These are phyloP conservation scores for Nycticryphes semicollaris DNA, from an alignment of 2,113 vertebrate genomes.

Conservation along the genomic window DNA sequence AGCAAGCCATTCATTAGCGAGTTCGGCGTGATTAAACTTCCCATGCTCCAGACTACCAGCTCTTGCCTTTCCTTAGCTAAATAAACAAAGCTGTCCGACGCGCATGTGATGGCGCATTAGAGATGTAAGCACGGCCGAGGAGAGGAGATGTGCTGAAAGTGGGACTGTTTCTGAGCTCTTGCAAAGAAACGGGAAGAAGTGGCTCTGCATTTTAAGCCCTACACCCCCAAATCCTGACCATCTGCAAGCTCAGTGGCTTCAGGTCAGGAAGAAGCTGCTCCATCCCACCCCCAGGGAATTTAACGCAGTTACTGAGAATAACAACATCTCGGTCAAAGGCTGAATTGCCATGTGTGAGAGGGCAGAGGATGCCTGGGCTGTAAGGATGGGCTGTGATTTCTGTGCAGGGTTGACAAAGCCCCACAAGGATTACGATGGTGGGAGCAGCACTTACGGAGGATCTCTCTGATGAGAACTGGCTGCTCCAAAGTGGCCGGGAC, in stretches of 20 bases:
- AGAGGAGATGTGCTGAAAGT: not conserved
- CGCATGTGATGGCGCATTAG: not conserved
- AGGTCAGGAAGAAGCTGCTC: not conserved
- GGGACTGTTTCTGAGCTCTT: not conserved
- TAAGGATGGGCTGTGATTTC: not conserved
- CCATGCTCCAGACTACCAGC: not conserved
- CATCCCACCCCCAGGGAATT: not conserved
- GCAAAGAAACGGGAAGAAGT: not conserved
- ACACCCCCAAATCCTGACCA: not conserved
- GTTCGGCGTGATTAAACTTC: slow-evolving; percentile 23
- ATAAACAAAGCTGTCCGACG: not conserved
- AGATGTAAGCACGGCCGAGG: not conserved
- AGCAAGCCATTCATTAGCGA: slow-evolving; percentile 6
- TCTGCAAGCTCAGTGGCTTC: not conserved
- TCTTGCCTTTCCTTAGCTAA: not conserved
- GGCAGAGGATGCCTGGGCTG: not conserved
- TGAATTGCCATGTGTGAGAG: rapidly evolving
- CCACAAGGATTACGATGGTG: rapidly evolving
- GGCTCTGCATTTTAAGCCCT: not conserved
- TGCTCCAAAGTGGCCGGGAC: slow-evolving; percentile 73
- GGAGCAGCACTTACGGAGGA: slow-evolving; percentile 71
- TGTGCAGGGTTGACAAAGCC: not conserved
- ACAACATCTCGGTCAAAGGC: not conserved
- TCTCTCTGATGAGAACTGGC: slow-evolving; percentile 79
- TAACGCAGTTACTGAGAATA: not conserved